A percentile compares a stretch with the other conserved stretches of the same genome.
Evolutionary conservation across 2,113 vertebrate genomes (phyloP).

Genomic region (Oncorhynchus clarkii): DNA sequence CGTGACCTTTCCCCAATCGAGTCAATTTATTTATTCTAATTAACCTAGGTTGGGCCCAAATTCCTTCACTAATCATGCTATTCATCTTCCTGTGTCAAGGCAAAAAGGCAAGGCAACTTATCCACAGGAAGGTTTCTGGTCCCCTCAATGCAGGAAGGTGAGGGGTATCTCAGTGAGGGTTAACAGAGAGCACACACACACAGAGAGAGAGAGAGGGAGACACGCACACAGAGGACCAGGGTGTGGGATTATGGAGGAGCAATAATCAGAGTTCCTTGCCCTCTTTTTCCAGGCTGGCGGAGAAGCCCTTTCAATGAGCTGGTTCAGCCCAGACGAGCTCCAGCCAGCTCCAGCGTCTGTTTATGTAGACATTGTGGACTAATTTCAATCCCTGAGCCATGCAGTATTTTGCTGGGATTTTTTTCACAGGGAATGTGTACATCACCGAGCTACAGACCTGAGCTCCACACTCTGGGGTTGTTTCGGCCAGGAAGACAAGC

Average conservation of each 20-base stretch:
- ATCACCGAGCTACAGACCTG: neutral
- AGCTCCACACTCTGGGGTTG: neutral
- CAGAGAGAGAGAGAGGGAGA: neutral
- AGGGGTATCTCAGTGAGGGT: conserved; percentile 12
- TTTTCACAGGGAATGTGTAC: neutral
- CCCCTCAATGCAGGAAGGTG: conserved; percentile 23
- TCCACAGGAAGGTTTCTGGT: conserved; percentile 30
- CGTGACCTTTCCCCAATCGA: conserved; percentile 41
- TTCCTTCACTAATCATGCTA: conserved; percentile 56
- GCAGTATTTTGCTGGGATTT: neutral
- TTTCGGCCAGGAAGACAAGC: neutral
- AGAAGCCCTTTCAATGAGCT: conserved; percentile 13
- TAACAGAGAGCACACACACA: conserved; percentile 6
- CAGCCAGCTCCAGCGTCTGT: conserved; percentile 23
- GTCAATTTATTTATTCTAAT: conserved; percentile 71
- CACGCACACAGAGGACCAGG: conserved; percentile 17
- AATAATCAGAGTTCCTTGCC: conserved; percentile 13
- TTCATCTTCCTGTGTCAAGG: conserved; percentile 55
- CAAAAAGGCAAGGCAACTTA: conserved; percentile 46
- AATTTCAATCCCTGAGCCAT: conserved; percentile 10
- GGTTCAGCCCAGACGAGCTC: conserved; percentile 7
- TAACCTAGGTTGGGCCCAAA: conserved; percentile 49
- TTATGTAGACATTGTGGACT: conserved; percentile 30
- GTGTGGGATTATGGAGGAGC: conserved; percentile 13
- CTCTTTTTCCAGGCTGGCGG: conserved; percentile 15